These are phyloP conservation scores for Chloroceryle amazona DNA, from an alignment of 2,797 vertebrate species.

Conservation along the genomic window DNA sequence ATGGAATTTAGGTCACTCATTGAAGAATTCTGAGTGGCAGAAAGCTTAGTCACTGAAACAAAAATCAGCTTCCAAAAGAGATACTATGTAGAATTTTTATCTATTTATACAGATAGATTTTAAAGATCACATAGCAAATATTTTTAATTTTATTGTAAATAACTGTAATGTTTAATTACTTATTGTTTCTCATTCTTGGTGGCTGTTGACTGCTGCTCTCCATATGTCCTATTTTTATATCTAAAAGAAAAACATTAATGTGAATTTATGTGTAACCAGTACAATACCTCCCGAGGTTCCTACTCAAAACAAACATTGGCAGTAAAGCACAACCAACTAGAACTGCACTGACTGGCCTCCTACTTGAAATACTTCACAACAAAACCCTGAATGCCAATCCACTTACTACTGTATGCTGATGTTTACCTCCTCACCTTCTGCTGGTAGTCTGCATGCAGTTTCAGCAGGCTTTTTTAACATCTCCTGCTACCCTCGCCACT, in stretches of 20 bases:
- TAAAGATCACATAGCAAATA: not conserved
- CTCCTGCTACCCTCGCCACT: not conserved
- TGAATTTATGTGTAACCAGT: not conserved
- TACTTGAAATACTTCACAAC: not conserved
- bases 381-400: not conserved
- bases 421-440: not conserved
- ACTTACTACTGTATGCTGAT: not conserved
- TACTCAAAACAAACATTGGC: not conserved
- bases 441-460: not conserved
- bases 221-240: constrained; percentile 42
- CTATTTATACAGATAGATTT: not conserved
- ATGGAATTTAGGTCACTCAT: not conserved
- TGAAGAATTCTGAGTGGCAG: not conserved
- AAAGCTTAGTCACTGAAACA: not conserved
- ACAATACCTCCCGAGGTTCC: not conserved
- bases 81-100: not conserved
- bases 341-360: not conserved
- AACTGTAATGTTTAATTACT: constrained; percentile 49
- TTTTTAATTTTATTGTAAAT: constrained; percentile 26
- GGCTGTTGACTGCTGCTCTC: constrained; percentile 32
- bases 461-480: not conserved
- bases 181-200: constrained; percentile 61
- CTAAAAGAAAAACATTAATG: constrained; percentile 54
- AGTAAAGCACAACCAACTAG: not conserved
- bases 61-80: not conserved